A percentile compares a stretch with the other conserved stretches of the same genome.
Evolutionary conservation across 2,888 invertebrate genomes (phyloP).

Genomic region (Conops quadrifasciatus): DNA sequence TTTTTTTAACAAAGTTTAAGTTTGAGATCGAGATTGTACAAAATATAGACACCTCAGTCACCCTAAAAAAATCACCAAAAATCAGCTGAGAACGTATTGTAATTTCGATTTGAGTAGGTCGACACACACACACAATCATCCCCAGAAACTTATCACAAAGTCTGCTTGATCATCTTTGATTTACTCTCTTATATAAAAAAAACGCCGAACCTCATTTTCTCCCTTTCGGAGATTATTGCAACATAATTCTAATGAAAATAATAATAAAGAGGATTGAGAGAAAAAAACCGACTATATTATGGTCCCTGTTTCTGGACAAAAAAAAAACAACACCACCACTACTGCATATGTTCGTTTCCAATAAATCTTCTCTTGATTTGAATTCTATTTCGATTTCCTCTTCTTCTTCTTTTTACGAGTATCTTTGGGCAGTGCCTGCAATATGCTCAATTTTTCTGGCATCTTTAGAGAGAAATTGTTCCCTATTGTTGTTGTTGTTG

Average conservation of each 20-base stretch:
- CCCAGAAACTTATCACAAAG: not conserved
- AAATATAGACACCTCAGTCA: not conserved
- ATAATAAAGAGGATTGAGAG: slow-evolving; percentile 2
- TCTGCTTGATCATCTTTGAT: not conserved
- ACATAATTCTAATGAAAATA: slow-evolving; percentile 26
- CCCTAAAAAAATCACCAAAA: not conserved
- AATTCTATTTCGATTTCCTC: not conserved
- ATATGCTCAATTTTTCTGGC: not conserved
- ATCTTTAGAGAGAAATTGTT: not conserved
- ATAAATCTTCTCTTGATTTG: slow-evolving; percentile 4
- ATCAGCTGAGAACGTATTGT: not conserved
- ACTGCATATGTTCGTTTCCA: slow-evolving; percentile 26
- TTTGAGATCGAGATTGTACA: no score
- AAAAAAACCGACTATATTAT: no score
- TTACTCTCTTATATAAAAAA: no score
- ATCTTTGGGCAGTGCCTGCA: not conserved
- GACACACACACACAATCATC: slow-evolving; percentile 1
- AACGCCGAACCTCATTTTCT: not conserved
- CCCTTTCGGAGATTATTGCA: slow-evolving; percentile 4
- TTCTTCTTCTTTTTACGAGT: not conserved
- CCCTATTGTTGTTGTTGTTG: no score
- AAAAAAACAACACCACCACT: slow-evolving; percentile 9
- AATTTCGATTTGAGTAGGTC: not conserved
- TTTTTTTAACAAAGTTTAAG: no score
- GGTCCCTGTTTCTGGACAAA: no score